These are phyloP conservation scores for Bufotes viridis DNA, from an alignment of 2,797 vertebrate species.

Conservation along the genomic window DNA sequence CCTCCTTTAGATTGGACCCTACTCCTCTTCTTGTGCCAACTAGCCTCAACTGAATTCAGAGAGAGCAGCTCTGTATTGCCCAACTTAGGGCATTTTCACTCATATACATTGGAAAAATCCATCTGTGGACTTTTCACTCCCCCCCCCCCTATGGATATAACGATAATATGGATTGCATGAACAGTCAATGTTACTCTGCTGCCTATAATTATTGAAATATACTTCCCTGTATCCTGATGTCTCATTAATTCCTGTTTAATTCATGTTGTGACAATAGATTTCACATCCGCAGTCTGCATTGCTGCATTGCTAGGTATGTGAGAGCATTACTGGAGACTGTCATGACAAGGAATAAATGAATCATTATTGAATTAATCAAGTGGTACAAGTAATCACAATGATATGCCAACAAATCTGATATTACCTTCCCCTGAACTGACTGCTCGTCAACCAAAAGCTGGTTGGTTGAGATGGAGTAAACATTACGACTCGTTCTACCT, in stretches of 20 bases:
- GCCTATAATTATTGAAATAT: not conserved
- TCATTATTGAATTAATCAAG: not conserved
- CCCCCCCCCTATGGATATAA: not conserved
- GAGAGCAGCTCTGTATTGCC: no score
- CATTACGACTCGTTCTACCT: not conserved
- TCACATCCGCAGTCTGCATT: not conserved
- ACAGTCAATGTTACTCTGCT: not conserved
- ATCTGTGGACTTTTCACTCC: not conserved
- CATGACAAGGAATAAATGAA: slow-evolving; percentile 11
- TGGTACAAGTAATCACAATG: not conserved
- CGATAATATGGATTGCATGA: not conserved
- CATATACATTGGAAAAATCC: no score
- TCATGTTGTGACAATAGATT: slow-evolving; percentile 6
- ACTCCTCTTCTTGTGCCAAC: no score
- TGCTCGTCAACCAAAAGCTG: not conserved
- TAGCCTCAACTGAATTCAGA: no score
- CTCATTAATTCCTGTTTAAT: slow-evolving; percentile 18
- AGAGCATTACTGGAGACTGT: not conserved
- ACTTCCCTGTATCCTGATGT: not conserved
- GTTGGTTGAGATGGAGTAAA: not conserved
- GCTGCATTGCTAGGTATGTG: not conserved
- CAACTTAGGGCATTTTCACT: no score
- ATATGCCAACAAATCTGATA: not conserved
- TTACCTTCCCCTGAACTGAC: not conserved
- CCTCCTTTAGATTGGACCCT: no score